Conservation (phyloP, 2,888 invertebrate species). For the Pyralis farinalis region DNA sequence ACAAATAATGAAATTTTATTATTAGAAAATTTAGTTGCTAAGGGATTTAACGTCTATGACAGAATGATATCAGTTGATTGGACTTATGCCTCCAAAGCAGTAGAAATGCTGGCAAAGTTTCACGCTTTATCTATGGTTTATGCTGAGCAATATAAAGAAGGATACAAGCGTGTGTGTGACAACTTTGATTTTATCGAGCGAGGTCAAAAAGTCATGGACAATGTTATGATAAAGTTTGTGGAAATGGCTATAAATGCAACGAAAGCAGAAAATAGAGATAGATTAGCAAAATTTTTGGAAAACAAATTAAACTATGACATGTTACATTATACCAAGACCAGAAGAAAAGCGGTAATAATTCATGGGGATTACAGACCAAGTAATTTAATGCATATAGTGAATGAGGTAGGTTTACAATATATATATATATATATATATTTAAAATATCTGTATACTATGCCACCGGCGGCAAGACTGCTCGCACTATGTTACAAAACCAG, state of each 20-base stretch:
- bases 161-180: no score
- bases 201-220: no score
- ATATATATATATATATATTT: no score
- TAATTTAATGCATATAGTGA: slow-evolving; percentile 29
- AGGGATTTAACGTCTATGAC: neutral
- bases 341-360: slow-evolving; percentile 27
- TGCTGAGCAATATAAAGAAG: neutral
- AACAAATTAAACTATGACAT: slow-evolving; percentile 8
- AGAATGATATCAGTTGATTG: slow-evolving; percentile 3
- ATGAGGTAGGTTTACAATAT: slow-evolving; percentile 19
- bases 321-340: slow-evolving; percentile 26
- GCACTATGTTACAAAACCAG: no score
- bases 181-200: no score
- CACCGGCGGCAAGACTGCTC: no score
- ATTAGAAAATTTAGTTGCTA: neutral
- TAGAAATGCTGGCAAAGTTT: slow-evolving; percentile 40
- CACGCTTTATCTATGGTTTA: slow-evolving; percentile 30
- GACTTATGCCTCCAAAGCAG: slow-evolving; percentile 27
- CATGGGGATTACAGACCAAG: slow-evolving; percentile 43
- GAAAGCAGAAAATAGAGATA: slow-evolving; percentile 23
- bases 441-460: no score
- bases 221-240: neutral
- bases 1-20: slow-evolving; percentile 1
- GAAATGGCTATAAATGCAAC: neutral
- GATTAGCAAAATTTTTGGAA: slow-evolving; percentile 22